These are phyloP conservation scores for Urechis unicinctus DNA, from an alignment of 2,888 invertebrate species.

Conservation along the genomic window DNA sequence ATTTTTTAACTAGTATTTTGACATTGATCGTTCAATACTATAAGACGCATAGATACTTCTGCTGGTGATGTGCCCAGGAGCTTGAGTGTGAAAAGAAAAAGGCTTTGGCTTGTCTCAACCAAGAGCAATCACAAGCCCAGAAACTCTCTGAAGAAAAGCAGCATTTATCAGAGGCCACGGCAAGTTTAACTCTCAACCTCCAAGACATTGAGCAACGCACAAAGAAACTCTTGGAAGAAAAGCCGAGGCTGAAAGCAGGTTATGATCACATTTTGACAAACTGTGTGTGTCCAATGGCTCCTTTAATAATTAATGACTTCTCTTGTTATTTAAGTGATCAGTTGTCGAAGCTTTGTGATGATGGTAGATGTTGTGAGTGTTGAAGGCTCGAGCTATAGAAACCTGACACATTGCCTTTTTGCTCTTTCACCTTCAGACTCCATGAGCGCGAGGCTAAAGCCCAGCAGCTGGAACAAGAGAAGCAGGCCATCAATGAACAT, in stretches of 20 bases:
- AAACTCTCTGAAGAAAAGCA: constrained; percentile 47
- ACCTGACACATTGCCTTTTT: no score
- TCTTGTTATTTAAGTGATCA: no score
- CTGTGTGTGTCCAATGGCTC: no score
- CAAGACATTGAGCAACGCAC: constrained; percentile 48
- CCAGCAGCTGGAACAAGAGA: constrained; percentile 49
- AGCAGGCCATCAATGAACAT: constrained; percentile 49
- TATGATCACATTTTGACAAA: no score
- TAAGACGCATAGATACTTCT: no score
- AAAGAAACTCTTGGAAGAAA: constrained; percentile 43
- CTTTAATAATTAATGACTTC: not conserved
- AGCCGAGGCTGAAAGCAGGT: constrained; percentile 47
- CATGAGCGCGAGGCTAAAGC: constrained; percentile 44
- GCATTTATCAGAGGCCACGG: constrained; percentile 41
- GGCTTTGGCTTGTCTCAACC: constrained; percentile 38
- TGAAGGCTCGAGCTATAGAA: no score
- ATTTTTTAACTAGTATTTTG: no score
- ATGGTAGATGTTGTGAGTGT: no score
- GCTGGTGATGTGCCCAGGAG: constrained; percentile 6
- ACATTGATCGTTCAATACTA: no score
- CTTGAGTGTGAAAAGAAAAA: constrained; percentile 47
- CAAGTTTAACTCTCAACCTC: constrained; percentile 23
- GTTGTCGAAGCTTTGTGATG: no score
- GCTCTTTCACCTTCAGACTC: no score
- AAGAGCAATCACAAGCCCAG: constrained; percentile 26